Conservation (phyloP, 1,140 invertebrate genomes). For the Drosophila burlai region DNA sequence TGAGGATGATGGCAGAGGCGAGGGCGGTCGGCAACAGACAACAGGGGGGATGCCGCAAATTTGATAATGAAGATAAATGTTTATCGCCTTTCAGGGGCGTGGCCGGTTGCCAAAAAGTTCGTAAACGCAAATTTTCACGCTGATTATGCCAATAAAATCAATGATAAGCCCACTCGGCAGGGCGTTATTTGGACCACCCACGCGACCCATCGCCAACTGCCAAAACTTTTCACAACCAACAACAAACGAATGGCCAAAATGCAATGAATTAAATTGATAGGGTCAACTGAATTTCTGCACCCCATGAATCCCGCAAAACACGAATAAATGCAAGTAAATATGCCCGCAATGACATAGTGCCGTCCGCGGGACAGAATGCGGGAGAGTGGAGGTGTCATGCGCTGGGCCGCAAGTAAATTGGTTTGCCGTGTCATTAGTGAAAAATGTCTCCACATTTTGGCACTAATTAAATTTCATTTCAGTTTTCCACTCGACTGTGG, state of each 20-base stretch:
- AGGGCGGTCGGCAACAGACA: constrained; percentile 23
- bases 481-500: constrained; percentile 40
- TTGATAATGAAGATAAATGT: constrained; percentile 82
- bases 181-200: constrained; percentile 15
- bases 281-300: constrained; percentile 6
- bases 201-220: constrained; percentile 17
- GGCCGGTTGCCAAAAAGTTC: constrained; percentile 73
- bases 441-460: constrained; percentile 70
- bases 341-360: background rate
- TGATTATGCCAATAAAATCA: constrained; percentile 83
- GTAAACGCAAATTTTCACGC: constrained; percentile 73
- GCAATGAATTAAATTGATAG: constrained; percentile 64
- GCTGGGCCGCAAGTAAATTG: constrained; percentile 46
- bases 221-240: constrained; percentile 53
- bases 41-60: constrained; percentile 58
- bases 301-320: constrained; percentile 16
- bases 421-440: constrained; percentile 69
- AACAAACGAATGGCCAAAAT: constrained; percentile 62
- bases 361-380: background rate
- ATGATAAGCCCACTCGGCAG: constrained; percentile 66
- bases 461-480: constrained; percentile 79
- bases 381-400: background rate
- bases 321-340: constrained; percentile 26
- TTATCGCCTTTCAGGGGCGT: constrained; percentile 73
- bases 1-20: constrained; percentile 27